Evolutionary conservation across 30 jellyfish, hydroid and myxozoan species (phyloP), one percentile per base, ranked within the genome.

Genomic region (Mastigias papua): DNA sequence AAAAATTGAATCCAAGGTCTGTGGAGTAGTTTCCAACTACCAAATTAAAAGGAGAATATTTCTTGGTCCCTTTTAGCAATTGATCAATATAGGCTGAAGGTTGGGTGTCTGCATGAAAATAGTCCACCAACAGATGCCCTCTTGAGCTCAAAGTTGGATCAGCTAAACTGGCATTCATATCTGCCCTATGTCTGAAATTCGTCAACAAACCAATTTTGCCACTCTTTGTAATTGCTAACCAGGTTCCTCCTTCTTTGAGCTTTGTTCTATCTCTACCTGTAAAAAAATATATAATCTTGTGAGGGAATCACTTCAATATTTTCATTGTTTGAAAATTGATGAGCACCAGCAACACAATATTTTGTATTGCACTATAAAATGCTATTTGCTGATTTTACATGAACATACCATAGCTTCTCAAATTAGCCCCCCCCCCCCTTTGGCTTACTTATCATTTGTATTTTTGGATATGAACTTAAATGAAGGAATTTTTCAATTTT

Each of bases 241-340:
- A 94, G 19, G 97, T 48, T 15, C 98, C 98, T 34, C 98, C 98
- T 58, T 77, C 97, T 54, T 35, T 60, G 42, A 89, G 87, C 48
- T 57, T 72, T 16, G 98, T 94, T 61, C 74, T 23, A 66, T 94
- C 98, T 77, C 82, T 81, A 13, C 98, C 98, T 92, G n/a, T n/a
- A n/a, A n/a, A n/a, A n/a, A n/a, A n/a, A n/a, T n/a, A n/a, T n/a
- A n/a, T n/a, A n/a, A n/a, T n/a, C n/a, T n/a, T n/a, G n/a, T n/a
- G n/a, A n/a, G n/a, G n/a, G n/a, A n/a, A n/a, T n/a, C n/a, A n/a
- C n/a, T n/a, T n/a, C n/a, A n/a, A n/a, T n/a, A n/a, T n/a, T n/a
- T n/a, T n/a, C n/a, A n/a, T n/a, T n/a, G n/a, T n/a, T n/a, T n/a
- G n/a, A n/a, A n/a, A n/a, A n/a, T n/a, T n/a, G n/a, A n/a, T n/a